A percentile compares a stretch with the other conserved stretches of the same genome.
Evolutionary conservation across 2,888 invertebrate genomes (phyloP).

Genomic region (Rhodophaea formosa): DNA sequence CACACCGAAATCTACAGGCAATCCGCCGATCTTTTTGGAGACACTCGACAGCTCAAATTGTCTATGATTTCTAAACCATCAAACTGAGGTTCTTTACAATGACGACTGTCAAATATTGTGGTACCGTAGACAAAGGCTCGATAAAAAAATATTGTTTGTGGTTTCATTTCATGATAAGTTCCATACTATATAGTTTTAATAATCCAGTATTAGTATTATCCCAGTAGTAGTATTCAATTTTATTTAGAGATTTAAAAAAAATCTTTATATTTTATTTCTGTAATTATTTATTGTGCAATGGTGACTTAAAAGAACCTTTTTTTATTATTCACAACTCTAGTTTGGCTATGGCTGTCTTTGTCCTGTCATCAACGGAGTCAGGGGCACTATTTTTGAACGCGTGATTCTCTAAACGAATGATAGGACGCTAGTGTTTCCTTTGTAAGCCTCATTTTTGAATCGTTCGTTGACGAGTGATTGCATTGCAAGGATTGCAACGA

Average conservation of each 20-base stretch:
- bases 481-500: too few species aligned
- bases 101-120: conserved; percentile 22
- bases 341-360: conserved; percentile 51
- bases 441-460: too few species aligned
- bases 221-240: too few species aligned
- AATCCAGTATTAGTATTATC: too few species aligned
- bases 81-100: conserved; percentile 53
- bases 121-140: background rate
- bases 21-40: conserved; percentile 74
- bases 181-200: background rate
- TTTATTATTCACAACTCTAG: conserved; percentile 31
- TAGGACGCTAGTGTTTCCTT: too few species aligned
- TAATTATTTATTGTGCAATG: background rate
- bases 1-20: conserved; percentile 78
- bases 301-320: conserved; percentile 34
- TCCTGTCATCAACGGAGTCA: conserved; percentile 29
- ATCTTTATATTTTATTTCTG: background rate
- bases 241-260: too few species aligned
- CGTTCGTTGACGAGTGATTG: too few species aligned
- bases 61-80: conserved; percentile 70
- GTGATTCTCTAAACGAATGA: too few species aligned
- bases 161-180: conserved; percentile 1
- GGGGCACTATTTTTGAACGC: background rate
- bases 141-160: background rate
- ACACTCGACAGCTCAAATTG: conserved; percentile 64